A percentile compares a stretch with the other conserved stretches of the same genome.
Conservation (phyloP, 2,888 invertebrate species). For the Mallateleia sp. region DNA sequence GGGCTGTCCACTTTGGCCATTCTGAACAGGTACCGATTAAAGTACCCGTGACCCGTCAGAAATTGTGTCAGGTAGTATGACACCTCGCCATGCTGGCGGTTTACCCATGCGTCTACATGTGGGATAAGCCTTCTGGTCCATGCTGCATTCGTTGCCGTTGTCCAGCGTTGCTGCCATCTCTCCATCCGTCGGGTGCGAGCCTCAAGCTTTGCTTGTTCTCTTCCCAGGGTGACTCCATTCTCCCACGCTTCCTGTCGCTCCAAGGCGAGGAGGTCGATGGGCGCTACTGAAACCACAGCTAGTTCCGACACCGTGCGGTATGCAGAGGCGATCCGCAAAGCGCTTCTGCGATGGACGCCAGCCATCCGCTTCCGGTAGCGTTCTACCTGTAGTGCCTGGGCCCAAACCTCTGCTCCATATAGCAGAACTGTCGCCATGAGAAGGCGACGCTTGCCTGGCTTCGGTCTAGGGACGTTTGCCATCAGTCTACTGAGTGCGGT, state of each 20-base stretch:
- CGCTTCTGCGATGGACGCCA: neutral
- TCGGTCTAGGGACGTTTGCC: slow-evolving; percentile 55
- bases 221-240: neutral
- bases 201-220: slow-evolving; percentile 6
- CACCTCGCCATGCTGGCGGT: slow-evolving; percentile 71
- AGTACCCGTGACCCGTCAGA: slow-evolving; percentile 10
- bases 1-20: slow-evolving; percentile 6
- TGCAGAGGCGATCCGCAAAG: neutral
- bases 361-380: slow-evolving; percentile 4
- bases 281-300: neutral
- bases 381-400: neutral
- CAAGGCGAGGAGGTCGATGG: neutral
- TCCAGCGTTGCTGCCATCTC: neutral
- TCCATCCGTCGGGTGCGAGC: no score
- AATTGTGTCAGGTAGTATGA: slow-evolving; percentile 15
- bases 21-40: neutral
- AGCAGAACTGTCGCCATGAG: slow-evolving; percentile 41
- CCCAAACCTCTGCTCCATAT: slow-evolving; percentile 59
- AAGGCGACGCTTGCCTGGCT: slow-evolving; percentile 34
- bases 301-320: slow-evolving; percentile 28
- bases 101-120: slow-evolving; percentile 63
- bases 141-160: slow-evolving; percentile 41
- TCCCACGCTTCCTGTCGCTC: neutral
- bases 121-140: slow-evolving; percentile 70
- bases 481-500: no score